Evolutionary conservation across 2,113 vertebrate species (phyloP).

Genomic region (Albula goreensis): DNA sequence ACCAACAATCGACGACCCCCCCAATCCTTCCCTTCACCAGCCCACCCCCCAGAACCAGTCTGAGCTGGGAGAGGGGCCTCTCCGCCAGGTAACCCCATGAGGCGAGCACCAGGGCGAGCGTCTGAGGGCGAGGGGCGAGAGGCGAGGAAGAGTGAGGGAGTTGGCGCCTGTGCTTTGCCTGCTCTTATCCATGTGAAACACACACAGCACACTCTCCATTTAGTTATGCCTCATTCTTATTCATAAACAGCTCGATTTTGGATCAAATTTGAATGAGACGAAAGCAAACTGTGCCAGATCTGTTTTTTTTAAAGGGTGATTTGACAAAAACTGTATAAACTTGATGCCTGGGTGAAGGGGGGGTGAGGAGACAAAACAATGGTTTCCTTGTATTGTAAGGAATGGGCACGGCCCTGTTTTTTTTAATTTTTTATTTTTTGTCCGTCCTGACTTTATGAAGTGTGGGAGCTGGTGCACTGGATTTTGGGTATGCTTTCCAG

Average conservation of each 20-base stretch:
- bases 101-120: conserved; percentile 1
- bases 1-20: not conserved
- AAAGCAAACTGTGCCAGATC: conserved; percentile 33
- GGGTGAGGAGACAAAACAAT: conserved; percentile 53
- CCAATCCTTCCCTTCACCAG: not conserved
- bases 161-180: conserved; percentile 17
- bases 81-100: conserved; percentile 33
- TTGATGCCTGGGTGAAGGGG: conserved; percentile 42
- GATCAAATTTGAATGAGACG: conserved; percentile 11
- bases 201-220: not conserved
- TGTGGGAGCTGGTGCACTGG: conserved; percentile 60
- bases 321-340: conserved; percentile 43
- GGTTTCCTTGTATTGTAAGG: conserved; percentile 60
- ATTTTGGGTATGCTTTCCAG: conserved; percentile 57
- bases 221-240: not conserved
- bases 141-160: conserved; percentile 15
- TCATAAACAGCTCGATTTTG: not conserved
- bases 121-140: not conserved
- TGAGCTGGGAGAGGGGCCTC: not conserved
- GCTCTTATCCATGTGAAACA: not conserved
- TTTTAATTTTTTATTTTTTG: conserved; percentile 31
- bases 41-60: not conserved
- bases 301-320: conserved; percentile 35
- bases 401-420: conserved; percentile 44
- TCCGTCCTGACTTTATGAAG: conserved; percentile 62